Base-by-base conservation (phyloP, 2,113 vertebrate genomes). In the Chloebia gouldiae region DNA sequence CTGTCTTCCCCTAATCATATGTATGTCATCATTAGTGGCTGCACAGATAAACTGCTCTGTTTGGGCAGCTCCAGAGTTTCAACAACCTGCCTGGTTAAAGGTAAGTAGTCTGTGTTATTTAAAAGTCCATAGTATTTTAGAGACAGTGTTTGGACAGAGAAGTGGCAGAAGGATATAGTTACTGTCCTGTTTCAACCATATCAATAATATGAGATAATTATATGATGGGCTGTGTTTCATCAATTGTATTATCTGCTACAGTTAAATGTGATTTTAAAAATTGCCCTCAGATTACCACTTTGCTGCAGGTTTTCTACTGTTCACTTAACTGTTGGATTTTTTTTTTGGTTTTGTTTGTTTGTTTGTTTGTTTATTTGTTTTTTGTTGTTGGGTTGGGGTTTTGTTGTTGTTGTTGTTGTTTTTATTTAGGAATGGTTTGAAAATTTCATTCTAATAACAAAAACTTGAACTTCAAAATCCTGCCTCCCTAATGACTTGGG, bases 161-260 rank as follows among this genome's bases (percentile, higher is more conserved):
- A 89, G 85, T 50, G 93, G 61, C 92, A 93, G 92, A 93, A 93
- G 64, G 87, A 72, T 91, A 49, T 57, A 88, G 91, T 49, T 96
- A 66, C 84, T 92, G 91, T 49, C 94, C 94, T 96, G 81, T 90
- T 96, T 94, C 85, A 89, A 69, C 85, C 93, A 84, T 37, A 92
- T 59, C 70, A 81, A 93, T 94, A 96, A 97, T 94, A 96, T 95
- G 90, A 92, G 92, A 80, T 95, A 96, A 97, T 97, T 97, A 89
- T 33, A 30, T 49, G 31, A 50, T 81, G 45, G 30, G n/a, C 96
- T 95, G 88, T 90, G 69, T 68, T 81, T 93, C 90, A 66, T 96
- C 88, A 93, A 9, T 81, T 85, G 31, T 78, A 71, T 96, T 94
- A 92, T 97, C 88, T 95, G 57, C 69, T 87, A 59, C 33, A 69